phyloP scores from a whole-genome alignment of 2,888 invertebrate species.

The Drosophila formosana region DNA sequence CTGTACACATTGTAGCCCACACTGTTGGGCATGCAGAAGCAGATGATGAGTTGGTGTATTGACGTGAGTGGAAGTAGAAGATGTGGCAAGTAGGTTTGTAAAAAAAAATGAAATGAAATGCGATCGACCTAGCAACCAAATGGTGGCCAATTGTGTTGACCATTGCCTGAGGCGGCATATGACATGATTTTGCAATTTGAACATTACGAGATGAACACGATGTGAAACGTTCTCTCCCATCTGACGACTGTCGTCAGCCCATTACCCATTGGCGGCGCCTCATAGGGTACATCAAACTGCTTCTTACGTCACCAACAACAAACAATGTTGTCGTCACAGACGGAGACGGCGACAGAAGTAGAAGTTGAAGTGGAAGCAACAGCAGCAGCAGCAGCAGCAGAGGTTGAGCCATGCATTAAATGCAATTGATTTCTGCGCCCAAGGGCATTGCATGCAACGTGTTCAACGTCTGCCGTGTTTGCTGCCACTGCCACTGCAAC shows the following conservation, averaged over 20 bases:
- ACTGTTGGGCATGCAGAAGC: conserved; percentile 63
- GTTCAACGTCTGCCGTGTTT: conserved; percentile 46
- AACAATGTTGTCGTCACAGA: conserved; percentile 26
- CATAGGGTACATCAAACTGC: conserved; percentile 65
- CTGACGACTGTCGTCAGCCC: conserved; percentile 9
- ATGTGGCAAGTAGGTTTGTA: conserved; percentile 39
- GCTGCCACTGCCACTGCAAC: conserved; percentile 19
- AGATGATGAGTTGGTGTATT: conserved; percentile 21
- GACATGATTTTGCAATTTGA: conserved; percentile 80
- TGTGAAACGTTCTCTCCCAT: conserved; percentile 5
- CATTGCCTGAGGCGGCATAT: conserved; percentile 64
- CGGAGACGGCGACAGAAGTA: conserved; percentile 19
- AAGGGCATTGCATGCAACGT: conserved; percentile 59
- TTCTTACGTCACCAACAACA: conserved; percentile 53
- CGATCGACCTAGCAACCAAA: not conserved
- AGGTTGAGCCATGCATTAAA: conserved; percentile 66
- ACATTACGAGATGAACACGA: conserved; percentile 64
- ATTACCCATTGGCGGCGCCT: conserved; percentile 65
- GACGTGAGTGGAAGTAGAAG: conserved; percentile 5
- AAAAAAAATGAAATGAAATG: conserved; percentile 18
- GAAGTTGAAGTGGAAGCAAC: not conserved
- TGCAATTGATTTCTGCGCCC: conserved; percentile 75
- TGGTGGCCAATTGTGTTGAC: conserved; percentile 35
- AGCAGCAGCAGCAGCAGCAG: not conserved
- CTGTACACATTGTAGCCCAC: conserved; percentile 69